Evolutionary conservation across 1,140 invertebrate species (phyloP), one percentile per base, ranked within the genome.

Genomic region (Saccostrea glomerata): DNA sequence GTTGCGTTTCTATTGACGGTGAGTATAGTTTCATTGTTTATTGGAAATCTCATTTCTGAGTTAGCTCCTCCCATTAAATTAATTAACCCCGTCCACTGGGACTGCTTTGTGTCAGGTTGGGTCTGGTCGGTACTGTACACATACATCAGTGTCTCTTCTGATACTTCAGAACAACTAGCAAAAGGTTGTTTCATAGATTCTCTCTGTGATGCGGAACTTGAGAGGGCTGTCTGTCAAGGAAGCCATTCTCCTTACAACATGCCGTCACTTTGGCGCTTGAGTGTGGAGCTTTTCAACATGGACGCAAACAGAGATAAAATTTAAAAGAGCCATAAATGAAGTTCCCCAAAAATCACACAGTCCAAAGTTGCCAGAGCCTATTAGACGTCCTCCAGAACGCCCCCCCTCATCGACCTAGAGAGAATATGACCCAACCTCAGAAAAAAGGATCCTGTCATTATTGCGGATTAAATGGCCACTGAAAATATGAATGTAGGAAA

Each of bases 171-270:
- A 30, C 83, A 87, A 36, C 25, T 87, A 6, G 23, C 84, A 6
- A 86, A 63, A 17, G 88, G 87, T 40, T 70, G 84, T 56, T 89
- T 88, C 82, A 40, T 87, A 54, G 40, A 89, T 23, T 63, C 88
- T 17, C 47, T 89, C 47, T 85, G 83, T 77, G 88, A 90, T 17
- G 54, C 86, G 0, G 83, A 89, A 77, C 66, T 90, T 36, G 86
- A 90, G 70, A 85, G 86, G 83, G 58, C 86, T 17, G 82, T 89
- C 55, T 84, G 66, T 55, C 90, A 89, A 54, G 82, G 17, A 86
- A 90, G 47, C 85, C 77, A n/a, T 30, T 11, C 25, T 87, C 60
- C 1, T 30, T 89, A 13, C 82, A 89, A 25, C 40, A 84, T 12
- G 88, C 77, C 4, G 25, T 87, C 40, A 30, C 63, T 13, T 40